phyloP scores from a whole-genome alignment of 2,113 vertebrate genomes.

The Rhinolophus ferrumequinum region DNA sequence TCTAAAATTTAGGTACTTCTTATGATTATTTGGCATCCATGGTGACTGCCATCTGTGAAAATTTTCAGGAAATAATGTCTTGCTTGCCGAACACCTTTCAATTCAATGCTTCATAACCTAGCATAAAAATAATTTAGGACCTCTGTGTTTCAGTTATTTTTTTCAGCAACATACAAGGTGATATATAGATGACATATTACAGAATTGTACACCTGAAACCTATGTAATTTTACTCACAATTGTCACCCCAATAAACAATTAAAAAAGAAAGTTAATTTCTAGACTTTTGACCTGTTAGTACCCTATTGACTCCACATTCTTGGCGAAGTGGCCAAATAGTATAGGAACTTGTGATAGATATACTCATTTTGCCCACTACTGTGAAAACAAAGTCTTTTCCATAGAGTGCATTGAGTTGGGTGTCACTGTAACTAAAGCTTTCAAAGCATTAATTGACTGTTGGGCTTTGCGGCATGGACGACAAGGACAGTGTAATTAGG shows the following conservation, averaged over 20 bases:
- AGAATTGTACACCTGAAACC: too few relatives aligned
- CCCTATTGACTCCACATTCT: background rate
- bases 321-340: background rate
- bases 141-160: background rate
- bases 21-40: background rate
- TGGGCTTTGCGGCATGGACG: background rate
- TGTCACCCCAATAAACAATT: too few relatives aligned
- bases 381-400: background rate
- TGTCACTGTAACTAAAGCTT: background rate
- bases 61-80: conserved; percentile 8
- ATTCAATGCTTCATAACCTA: conserved; percentile 28
- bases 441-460: background rate
- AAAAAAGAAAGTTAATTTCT: background rate
- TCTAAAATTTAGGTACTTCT: background rate
- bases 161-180: background rate
- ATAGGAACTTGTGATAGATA: background rate
- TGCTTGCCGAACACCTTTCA: background rate
- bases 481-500: background rate
- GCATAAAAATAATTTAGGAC: background rate
- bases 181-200: too few relatives aligned
- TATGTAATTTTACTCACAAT: too few relatives aligned
- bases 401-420: background rate
- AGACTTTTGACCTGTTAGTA: background rate
- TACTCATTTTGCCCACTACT: background rate
- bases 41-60: background rate